These are phyloP conservation scores for Heterocephalus glaber DNA, from an alignment of 2,113 vertebrate genomes.

Conservation along the genomic window DNA sequence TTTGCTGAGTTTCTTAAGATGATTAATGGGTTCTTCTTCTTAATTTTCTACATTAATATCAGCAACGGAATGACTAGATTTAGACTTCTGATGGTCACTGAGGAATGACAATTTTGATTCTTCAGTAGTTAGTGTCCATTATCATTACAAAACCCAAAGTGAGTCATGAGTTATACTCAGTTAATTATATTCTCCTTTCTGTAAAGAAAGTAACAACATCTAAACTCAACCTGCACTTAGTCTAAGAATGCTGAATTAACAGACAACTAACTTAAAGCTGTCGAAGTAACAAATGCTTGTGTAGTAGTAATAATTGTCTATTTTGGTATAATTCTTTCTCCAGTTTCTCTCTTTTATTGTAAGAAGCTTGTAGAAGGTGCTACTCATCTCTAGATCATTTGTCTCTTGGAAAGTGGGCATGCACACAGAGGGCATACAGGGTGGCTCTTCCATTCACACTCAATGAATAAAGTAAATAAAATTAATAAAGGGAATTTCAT, in stretches of 20 bases:
- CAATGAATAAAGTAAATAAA: no score
- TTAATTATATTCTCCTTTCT: neutral
- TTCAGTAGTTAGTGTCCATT: slow-evolving; percentile 55
- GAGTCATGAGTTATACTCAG: slow-evolving; percentile 19
- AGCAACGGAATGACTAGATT: slow-evolving; percentile 57
- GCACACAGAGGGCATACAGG: neutral
- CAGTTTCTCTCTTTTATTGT: neutral
- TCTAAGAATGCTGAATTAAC: neutral
- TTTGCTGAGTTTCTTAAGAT: slow-evolving; percentile 72
- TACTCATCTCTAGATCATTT: neutral
- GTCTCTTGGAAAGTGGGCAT: neutral
- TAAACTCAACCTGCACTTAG: neutral
- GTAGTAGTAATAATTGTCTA: neutral
- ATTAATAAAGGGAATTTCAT: neutral
- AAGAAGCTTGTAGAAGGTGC: neutral
- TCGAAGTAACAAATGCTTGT: neutral
- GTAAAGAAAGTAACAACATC: neutral
- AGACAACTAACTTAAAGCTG: neutral
- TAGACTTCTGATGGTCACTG: slow-evolving; percentile 43
- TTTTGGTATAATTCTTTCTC: accelerated
- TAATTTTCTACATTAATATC: slow-evolving; percentile 65
- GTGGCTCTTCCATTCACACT: no score
- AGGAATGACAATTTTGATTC: slow-evolving; percentile 63
- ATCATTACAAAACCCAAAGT: slow-evolving; percentile 36
- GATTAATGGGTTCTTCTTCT: slow-evolving; percentile 67